Evolutionary conservation across 2,797 vertebrate genomes (phyloP).

Genomic region (Sebastes steindachneri): DNA sequence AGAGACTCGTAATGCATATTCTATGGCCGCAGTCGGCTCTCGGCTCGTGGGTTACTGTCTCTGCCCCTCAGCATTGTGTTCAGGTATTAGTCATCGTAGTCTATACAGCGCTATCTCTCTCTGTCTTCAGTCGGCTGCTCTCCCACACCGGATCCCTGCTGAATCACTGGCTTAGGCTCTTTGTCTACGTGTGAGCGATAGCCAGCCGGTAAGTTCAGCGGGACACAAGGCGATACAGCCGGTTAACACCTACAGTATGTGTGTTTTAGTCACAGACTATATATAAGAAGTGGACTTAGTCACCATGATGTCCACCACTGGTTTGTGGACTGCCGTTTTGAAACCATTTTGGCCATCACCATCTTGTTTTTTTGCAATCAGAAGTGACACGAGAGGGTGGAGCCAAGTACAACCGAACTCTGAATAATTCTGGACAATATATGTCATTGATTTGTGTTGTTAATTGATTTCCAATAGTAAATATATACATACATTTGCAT

Average conservation of each 20-base stretch:
- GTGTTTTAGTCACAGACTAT: background rate
- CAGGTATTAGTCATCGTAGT: slow-evolving; percentile 18
- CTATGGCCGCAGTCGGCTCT: slow-evolving; percentile 16
- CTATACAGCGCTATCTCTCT: background rate
- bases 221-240: background rate
- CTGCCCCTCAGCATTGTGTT: background rate
- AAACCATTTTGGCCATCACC: too few species aligned
- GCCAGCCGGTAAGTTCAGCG: background rate
- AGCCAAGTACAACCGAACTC: too few species aligned
- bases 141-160: slow-evolving; percentile 3
- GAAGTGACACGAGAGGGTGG: too few species aligned
- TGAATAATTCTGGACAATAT: too few species aligned
- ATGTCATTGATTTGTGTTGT: too few species aligned
- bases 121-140: slow-evolving; percentile 4
- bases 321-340: too few species aligned
- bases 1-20: slow-evolving; percentile 29
- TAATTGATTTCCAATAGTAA: too few species aligned
- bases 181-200: slow-evolving; percentile 4
- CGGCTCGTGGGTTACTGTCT: slow-evolving; percentile 28
- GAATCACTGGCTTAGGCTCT: background rate
- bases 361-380: too few species aligned
- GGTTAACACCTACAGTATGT: background rate
- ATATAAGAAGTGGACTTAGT: background rate
- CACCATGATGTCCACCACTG: too few species aligned
- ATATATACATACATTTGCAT: too few species aligned